Evolutionary conservation across 2,888 invertebrate genomes (phyloP).

Genomic region (Diabrotica balteata): DNA sequence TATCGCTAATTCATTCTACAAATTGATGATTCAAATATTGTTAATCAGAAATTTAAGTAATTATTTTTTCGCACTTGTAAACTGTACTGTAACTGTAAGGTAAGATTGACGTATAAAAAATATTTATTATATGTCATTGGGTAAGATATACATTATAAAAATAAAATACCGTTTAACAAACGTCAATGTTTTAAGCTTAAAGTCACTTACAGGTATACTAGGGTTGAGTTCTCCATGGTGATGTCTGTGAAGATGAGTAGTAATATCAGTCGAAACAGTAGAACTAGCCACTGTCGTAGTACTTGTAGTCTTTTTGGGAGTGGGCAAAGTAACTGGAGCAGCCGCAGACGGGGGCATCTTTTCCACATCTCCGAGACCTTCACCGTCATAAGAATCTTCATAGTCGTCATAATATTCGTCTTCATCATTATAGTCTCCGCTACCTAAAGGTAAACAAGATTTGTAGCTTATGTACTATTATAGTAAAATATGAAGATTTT

Average conservation of each 20-base stretch:
- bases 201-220: constrained; percentile 39
- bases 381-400: constrained; percentile 54
- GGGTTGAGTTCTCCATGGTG: constrained; percentile 59
- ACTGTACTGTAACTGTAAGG: too few species aligned
- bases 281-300: constrained; percentile 38
- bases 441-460: constrained; percentile 40
- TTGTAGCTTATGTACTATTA: too few species aligned
- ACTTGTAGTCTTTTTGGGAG: constrained; percentile 36
- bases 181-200: neutral
- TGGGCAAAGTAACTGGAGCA: constrained; percentile 38
- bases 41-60: too few species aligned
- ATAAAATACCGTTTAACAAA: too few species aligned
- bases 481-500: neutral
- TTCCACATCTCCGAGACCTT: constrained; percentile 41
- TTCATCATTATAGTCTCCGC: constrained; percentile 55
- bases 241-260: constrained; percentile 60
- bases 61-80: too few species aligned
- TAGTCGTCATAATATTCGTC: constrained; percentile 62
- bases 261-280: constrained; percentile 32
- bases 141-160: too few species aligned
- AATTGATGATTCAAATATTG: too few species aligned
- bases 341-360: constrained; percentile 36
- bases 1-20: too few species aligned
- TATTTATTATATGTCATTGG: too few species aligned
- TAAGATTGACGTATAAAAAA: too few species aligned